phyloP scores from a whole-genome alignment of 2,797 vertebrate genomes.

The Mormyrus proboscirostris region DNA sequence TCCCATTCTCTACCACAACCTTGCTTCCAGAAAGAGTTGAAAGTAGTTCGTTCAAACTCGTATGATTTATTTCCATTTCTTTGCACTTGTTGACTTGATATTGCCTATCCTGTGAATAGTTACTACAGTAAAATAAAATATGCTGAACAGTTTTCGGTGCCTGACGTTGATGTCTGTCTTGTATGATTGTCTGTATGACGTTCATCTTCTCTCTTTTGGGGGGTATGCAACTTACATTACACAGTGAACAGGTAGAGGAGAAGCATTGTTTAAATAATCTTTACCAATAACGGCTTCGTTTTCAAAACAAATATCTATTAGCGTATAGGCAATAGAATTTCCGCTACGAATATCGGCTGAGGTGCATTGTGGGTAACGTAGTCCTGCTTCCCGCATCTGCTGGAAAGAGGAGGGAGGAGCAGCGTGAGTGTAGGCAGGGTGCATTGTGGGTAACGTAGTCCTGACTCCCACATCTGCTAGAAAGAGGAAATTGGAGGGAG shows the following conservation, averaged over 20 bases:
- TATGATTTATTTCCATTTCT: not conserved
- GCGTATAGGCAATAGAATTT: not conserved
- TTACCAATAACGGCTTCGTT: not conserved
- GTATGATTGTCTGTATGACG: not conserved
- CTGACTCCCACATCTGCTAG: not conserved
- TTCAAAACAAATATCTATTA: not conserved
- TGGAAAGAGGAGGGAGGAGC: too few relatives aligned
- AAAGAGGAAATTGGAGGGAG: not conserved
- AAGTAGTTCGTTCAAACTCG: not conserved
- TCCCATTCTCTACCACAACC: not conserved
- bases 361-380: too few relatives aligned
- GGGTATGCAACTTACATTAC: not conserved
- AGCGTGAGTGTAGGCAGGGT: not conserved
- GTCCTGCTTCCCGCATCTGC: too few relatives aligned
- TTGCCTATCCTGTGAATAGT: not conserved
- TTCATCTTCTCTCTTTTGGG: not conserved
- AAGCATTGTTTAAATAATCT: not conserved
- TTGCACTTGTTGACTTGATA: not conserved
- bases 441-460: slow-evolving; percentile 17
- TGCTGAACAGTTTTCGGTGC: not conserved
- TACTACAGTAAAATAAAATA: not conserved
- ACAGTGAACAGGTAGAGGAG: not conserved
- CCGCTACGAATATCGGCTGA: not conserved
- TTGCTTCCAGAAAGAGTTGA: not conserved
- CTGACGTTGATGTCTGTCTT: not conserved